A percentile compares a stretch with the other conserved stretches of the same genome.
phyloP scores from a whole-genome alignment of 23 tunicate species.

The Diplosoma virens region DNA sequence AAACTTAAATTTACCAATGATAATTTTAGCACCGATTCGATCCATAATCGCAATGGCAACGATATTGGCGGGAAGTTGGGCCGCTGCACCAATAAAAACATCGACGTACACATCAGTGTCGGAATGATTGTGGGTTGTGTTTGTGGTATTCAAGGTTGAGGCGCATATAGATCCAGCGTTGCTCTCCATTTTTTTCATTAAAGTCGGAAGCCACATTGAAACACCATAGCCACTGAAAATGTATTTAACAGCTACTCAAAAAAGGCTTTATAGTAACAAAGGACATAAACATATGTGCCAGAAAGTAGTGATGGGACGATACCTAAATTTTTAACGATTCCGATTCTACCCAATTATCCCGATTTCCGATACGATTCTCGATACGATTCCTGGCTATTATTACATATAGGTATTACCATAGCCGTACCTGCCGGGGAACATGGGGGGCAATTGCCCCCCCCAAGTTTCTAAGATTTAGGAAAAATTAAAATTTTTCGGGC shows the following conservation, averaged over 20 bases:
- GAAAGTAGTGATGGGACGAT: no score
- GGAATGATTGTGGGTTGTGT: neutral
- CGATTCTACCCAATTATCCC: no score
- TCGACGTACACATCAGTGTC: conserved; percentile 47
- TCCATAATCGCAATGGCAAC: conserved; percentile 57
- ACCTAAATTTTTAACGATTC: no score
- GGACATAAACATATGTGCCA: neutral
- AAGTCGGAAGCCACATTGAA: conserved; percentile 80
- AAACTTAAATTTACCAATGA: conserved; percentile 16
- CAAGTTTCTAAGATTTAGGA: no score
- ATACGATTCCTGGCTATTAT: no score
- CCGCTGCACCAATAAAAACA: conserved; percentile 74
- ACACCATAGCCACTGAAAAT: conserved; percentile 71
- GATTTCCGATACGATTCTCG: no score
- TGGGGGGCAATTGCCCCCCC: no score
- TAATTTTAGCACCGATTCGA: conserved; percentile 62
- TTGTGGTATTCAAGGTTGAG: neutral
- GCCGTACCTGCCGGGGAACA: no score
- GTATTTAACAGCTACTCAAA: neutral
- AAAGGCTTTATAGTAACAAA: neutral
- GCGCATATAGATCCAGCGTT: conserved; percentile 67
- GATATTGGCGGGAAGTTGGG: conserved; percentile 79
- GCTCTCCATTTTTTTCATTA: conserved; percentile 62
- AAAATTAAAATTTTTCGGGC: no score
- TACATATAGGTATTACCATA: no score